These are phyloP conservation scores for Dendrophyllia cribrosa DNA, from an alignment of 64 coral and sea anemone genomes.

Conservation along the genomic window DNA sequence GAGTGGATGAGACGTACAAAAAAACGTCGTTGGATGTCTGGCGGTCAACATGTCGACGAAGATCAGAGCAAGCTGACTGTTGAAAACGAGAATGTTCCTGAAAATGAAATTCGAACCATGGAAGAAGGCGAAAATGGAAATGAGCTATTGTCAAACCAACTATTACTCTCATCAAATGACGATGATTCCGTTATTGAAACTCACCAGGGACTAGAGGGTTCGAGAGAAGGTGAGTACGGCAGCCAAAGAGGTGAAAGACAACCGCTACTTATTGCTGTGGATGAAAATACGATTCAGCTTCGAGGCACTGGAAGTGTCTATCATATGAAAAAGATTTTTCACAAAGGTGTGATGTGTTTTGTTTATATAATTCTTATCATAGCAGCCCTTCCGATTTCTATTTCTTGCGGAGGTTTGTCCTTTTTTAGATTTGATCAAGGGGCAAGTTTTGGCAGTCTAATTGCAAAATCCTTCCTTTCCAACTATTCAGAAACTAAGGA, in stretches of 20 bases:
- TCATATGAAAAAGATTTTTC: background rate
- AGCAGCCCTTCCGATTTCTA: no score
- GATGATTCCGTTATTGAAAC: background rate
- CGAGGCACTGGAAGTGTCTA: background rate
- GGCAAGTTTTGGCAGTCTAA: no score
- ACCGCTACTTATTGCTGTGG: background rate
- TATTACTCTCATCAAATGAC: background rate
- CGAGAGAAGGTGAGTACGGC: background rate
- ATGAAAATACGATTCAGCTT: background rate
- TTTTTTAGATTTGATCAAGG: no score
- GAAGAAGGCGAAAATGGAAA: background rate
- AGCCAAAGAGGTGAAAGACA: no score
- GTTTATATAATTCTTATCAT: background rate
- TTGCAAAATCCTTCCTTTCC: no score
- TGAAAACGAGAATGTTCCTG: no score
- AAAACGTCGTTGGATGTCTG: background rate
- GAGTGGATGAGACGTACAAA: background rate
- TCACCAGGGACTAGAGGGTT: background rate
- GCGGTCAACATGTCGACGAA: background rate
- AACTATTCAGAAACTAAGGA: no score
- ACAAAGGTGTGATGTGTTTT: background rate
- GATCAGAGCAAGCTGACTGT: background rate
- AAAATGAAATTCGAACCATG: background rate
- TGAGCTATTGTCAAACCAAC: background rate
- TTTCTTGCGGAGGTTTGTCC: no score